These are phyloP conservation scores for Melipona beecheii DNA, from an alignment of 2,888 invertebrate genomes.

Conservation along the genomic window DNA sequence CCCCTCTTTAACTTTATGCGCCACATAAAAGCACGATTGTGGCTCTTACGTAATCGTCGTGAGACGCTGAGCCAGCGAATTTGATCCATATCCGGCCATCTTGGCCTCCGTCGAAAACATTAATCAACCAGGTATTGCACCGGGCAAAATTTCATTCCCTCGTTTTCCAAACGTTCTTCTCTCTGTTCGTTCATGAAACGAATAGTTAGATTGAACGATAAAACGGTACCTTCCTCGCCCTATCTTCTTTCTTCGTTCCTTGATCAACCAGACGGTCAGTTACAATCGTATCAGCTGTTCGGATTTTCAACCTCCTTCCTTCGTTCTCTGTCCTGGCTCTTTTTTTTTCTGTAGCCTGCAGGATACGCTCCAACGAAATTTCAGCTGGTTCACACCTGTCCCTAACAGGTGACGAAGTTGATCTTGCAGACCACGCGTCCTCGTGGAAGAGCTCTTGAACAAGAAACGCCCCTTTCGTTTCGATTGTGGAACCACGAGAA, in stretches of 20 bases:
- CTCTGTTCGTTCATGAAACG: background rate
- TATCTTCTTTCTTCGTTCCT: background rate
- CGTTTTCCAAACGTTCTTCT: background rate
- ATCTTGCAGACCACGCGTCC: slow-evolving; percentile 63
- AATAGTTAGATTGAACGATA: slow-evolving; percentile 11
- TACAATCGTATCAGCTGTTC: slow-evolving; percentile 33
- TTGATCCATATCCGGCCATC: slow-evolving; percentile 44
- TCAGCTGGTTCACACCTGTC: slow-evolving; percentile 75
- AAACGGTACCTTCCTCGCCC: background rate
- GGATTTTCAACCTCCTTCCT: slow-evolving; percentile 33
- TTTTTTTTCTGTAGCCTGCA: background rate
- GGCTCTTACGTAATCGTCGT: slow-evolving; percentile 39
- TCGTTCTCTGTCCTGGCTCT: background rate
- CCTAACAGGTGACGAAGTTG: slow-evolving; percentile 77
- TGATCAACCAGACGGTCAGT: slow-evolving; percentile 14
- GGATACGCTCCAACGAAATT: slow-evolving; percentile 47
- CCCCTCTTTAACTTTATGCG: slow-evolving; percentile 31
- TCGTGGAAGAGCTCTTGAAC: slow-evolving; percentile 26
- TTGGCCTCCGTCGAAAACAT: slow-evolving; percentile 43
- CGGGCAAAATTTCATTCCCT: slow-evolving; percentile 27
- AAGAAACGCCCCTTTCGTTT: background rate
- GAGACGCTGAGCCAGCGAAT: slow-evolving; percentile 46
- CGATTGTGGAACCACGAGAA: slow-evolving; percentile 30
- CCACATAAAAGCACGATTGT: slow-evolving; percentile 36
- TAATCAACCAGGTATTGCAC: slow-evolving; percentile 34